Base-by-base conservation (phyloP, 92 coral and sea anemone genomes). In the Desmophyllum pertusum region DNA sequence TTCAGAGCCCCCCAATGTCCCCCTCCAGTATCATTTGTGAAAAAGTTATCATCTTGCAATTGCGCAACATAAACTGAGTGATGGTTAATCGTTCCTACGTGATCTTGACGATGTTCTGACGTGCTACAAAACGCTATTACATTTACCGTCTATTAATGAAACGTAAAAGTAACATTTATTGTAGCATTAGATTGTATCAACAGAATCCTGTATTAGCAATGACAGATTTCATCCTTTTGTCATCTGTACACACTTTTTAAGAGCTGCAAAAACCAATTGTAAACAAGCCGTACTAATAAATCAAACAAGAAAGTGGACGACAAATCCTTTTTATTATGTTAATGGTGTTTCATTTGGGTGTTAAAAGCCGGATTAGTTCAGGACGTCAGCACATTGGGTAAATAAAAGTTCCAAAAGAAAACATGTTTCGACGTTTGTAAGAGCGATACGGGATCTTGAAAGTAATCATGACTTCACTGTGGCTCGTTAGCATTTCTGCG, bases 121-220 rank as follows among this genome's bases (percentile, higher is more conserved):
- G 40, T 65, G 63, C 63, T 75, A 33, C 14, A 37, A 38, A 55
- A 23, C 53, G 37, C n/a, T 27, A 8, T 23, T 10, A 17, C 29
- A 76, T 57, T 65, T 37, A 18, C 21, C 36, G 48, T 61, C 35
- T 27, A 77, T 61, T 62, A 4, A 61, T 62, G 59, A 78, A 62
- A 62, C 29, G 10, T 18, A 36, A 62, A 38, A 78, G 25, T 18
- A 21, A 21, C 83, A 27, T 31, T 63, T 40, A 41, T 78, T 62
- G 42, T 23, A 68, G 76, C 76, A 68, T 80, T 80, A 70, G 17
- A 80, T 15, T 69, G 69, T 48, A 25, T 68, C 75, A 68, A 80
- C 76, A 80, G 18, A 30, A 10, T 25, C 14, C 23, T 37, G 17
- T 52, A 53, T 33, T 48, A 69, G 38, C 67, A 68, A 35, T 80